Percentiles rank a stretch among this genome's conserved stretches.
phyloP scores from a whole-genome alignment of 2,888 invertebrate species.

The Coelinius sp. region DNA sequence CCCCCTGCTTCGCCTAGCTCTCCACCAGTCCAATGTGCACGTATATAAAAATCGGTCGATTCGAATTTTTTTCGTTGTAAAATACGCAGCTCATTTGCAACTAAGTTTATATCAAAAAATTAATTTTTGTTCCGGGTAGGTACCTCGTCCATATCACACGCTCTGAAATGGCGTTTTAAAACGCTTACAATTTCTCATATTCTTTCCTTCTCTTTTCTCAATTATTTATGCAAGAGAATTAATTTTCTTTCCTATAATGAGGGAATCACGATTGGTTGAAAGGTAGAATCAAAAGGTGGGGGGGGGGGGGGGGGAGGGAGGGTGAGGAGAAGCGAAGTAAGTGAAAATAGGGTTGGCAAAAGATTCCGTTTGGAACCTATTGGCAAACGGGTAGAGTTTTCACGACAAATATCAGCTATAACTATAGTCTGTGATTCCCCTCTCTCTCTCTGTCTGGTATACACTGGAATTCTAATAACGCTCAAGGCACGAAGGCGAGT shows the following conservation, averaged over 20 bases:
- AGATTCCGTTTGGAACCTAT: conserved; percentile 6
- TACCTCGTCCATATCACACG: no score
- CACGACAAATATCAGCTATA: conserved; percentile 38
- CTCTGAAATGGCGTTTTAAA: conserved; percentile 22
- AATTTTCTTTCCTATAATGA: conserved; percentile 35
- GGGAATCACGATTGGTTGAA: conserved; percentile 26
- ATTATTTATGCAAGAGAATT: conserved; percentile 7
- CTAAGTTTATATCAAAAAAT: no score
- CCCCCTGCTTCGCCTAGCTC: no score
- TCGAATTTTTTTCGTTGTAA: no score
- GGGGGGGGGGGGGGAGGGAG: no score
- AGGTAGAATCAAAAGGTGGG: conserved; percentile 37
- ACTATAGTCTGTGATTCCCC: conserved; percentile 49
- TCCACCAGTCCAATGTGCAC: no score
- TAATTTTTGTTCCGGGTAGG: no score
- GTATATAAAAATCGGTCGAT: no score
- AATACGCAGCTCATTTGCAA: no score
- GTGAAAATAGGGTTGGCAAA: conserved; percentile 41
- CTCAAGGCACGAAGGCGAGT: conserved; percentile 49
- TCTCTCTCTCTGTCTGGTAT: conserved; percentile 34
- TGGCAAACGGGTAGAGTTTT: not conserved
- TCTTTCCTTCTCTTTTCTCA: not conserved
- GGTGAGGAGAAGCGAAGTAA: conserved; percentile 36
- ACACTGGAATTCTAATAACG: conserved; percentile 52
- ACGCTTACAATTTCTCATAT: not conserved